A percentile compares a stretch with the other conserved stretches of the same genome.
phyloP scores from a whole-genome alignment of 2,113 vertebrate genomes.

The Vidua macroura region DNA sequence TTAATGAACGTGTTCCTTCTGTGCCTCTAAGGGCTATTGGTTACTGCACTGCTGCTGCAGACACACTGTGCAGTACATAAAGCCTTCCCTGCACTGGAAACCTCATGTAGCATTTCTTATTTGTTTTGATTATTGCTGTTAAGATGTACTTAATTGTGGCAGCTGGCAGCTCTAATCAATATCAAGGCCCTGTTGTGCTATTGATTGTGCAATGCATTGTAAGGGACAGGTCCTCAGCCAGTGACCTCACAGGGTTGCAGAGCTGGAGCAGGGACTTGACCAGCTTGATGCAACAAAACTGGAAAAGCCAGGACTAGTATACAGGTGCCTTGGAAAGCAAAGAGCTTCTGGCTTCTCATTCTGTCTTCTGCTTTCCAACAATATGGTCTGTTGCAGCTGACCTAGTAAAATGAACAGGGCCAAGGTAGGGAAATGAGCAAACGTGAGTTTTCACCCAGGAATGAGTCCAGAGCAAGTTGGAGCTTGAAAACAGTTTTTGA shows the following conservation, averaged over 20 bases:
- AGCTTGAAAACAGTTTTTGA: neutral
- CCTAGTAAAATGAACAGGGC: neutral
- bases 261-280: neutral
- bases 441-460: neutral
- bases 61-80: neutral
- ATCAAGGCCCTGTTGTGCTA: neutral
- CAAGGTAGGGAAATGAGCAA: neutral
- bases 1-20: neutral
- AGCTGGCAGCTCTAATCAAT: neutral
- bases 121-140: neutral
- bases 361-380: neutral
- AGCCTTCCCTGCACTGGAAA: neutral
- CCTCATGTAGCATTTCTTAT: neutral
- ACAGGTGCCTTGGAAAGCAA: neutral
- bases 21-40: neutral
- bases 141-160: neutral
- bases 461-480: neutral
- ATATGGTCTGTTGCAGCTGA: neutral
- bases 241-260: rapidly evolving
- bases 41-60: neutral
- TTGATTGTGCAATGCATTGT: neutral
- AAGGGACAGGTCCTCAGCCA: neutral
- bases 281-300: neutral
- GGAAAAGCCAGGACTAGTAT: neutral
- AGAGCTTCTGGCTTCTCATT: neutral